Base-by-base conservation (phyloP, 2,888 invertebrate genomes). In the Odontocolon sp. region DNA sequence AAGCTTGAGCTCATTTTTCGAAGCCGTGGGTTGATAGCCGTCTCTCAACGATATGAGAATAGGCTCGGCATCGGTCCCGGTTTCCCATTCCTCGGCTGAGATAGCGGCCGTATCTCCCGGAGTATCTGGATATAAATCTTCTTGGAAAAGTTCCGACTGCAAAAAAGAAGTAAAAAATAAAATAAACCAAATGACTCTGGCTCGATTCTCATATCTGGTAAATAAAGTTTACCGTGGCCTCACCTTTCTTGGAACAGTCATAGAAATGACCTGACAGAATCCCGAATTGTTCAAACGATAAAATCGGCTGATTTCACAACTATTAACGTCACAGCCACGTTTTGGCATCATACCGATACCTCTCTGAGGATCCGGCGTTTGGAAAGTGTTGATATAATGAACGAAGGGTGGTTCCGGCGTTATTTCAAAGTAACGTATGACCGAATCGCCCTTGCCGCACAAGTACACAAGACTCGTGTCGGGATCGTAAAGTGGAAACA, bases 311-410 rank as follows among this genome's bases (percentile, higher is more conserved):
- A 99, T 97, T 93, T 99, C 99, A 91, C 98, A 99, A 80, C 95
- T 95, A 80, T 95, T 95, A 64, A 98, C 96, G 92, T 98, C 98
- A 91, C 97, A 96, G 79, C 99, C 99, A 84, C 99, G 94, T 92
- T 99, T 99, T 81, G 99, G 98, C 98, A 99, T 99, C 94, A 97
- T 95, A 79, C 97, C 97, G 90, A 97, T 97, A 88, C 98, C 98
- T 92, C 98, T 94, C 91, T 99, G 99, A 61, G 99, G 99, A 91
- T 97, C 97, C n/a, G 98, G 96, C 33, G 98, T 98, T 92, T 98
- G 97, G 93, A 97, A 99, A 85, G 98, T 98, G 92, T 96, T 98
- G 89, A 99, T 97, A 91, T 97, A 99, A 91, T 98, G 98, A 75
- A 98, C 96, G 91, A 97, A 98, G 0, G 98, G 98, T 2, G 97